A percentile compares a stretch with the other conserved stretches of the same genome.
phyloP scores from a whole-genome alignment of 2,797 vertebrate species.

The Chelmon rostratus region DNA sequence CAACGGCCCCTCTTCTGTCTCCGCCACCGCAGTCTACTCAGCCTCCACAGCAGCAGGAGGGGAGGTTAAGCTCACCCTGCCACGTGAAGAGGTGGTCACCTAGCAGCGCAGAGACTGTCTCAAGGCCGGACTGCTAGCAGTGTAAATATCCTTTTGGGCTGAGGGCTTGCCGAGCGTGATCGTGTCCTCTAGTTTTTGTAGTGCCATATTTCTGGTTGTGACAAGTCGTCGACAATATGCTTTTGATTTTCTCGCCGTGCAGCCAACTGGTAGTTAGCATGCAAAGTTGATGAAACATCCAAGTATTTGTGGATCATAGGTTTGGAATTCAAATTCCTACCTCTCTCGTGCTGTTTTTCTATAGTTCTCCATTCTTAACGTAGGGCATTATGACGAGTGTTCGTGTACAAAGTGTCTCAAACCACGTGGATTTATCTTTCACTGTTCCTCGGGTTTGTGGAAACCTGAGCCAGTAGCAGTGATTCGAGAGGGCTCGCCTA shows the following conservation, averaged over 20 bases:
- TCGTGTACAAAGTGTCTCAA: conserved; percentile 35
- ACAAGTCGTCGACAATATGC: conserved; percentile 52
- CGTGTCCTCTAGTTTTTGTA: conserved; percentile 59
- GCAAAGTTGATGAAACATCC: conserved; percentile 57
- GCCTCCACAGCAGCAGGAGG: conserved; percentile 75
- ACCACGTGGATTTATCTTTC: conserved; percentile 26
- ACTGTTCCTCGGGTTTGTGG: conserved; percentile 29
- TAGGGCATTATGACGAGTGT: conserved; percentile 71
- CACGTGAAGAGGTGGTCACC: conserved; percentile 78
- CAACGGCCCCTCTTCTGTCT: conserved; percentile 73
- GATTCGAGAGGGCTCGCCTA: conserved; percentile 42
- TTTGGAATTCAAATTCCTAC: conserved; percentile 73
- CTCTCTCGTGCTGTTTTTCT: conserved; percentile 60
- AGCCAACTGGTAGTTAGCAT: conserved; percentile 73
- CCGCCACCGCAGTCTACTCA: conserved; percentile 75
- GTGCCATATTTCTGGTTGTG: conserved; percentile 71
- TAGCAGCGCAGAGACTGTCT: conserved; percentile 60
- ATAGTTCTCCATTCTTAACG: conserved; percentile 51
- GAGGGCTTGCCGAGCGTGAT: conserved; percentile 57
- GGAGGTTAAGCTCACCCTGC: conserved; percentile 84
- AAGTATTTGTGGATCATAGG: conserved; percentile 53
- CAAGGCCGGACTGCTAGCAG: conserved; percentile 36
- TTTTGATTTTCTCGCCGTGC: conserved; percentile 63
- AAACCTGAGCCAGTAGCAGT: conserved; percentile 37
- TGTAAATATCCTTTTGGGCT: conserved; percentile 69